A percentile compares a stretch with the other conserved stretches of the same genome.
Conservation (phyloP, 2,888 invertebrate genomes). For the Tipula confusa region DNA sequence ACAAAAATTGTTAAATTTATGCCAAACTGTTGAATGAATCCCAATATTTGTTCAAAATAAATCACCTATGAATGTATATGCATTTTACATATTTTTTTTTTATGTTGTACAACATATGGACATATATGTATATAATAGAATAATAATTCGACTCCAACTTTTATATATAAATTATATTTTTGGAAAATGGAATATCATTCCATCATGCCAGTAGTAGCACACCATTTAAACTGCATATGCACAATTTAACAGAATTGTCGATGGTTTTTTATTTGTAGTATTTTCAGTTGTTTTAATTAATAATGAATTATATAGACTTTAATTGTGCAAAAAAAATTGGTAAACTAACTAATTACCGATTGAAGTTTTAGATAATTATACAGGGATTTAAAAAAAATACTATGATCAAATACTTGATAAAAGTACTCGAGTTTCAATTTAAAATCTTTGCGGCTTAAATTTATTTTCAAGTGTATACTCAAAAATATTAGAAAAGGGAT, state of each 20-base stretch:
- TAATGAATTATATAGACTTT: not conserved
- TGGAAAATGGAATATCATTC: not conserved
- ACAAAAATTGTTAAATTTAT: not conserved
- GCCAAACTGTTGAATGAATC: constrained; percentile 13
- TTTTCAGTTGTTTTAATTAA: not conserved
- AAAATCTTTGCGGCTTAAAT: not conserved
- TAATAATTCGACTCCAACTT: not conserved
- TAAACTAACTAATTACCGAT: not conserved
- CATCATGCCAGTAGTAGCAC: not conserved
- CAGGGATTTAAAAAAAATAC: not conserved
- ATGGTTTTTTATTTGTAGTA: not conserved
- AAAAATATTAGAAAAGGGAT: not conserved
- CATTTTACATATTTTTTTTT: not conserved
- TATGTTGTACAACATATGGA: not conserved
- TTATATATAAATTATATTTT: not conserved
- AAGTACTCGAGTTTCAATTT: not conserved
- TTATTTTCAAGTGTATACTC: not conserved
- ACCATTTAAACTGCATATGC: not conserved
- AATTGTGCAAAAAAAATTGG: not conserved
- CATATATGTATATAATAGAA: not conserved
- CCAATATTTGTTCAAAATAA: constrained; percentile 25
- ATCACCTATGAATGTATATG: constrained; percentile 13
- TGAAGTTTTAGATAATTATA: not conserved
- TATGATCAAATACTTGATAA: not conserved
- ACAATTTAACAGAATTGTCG: not conserved